Evolutionary conservation across 1,140 invertebrate species (phyloP), one percentile per base, ranked within the genome.

Genomic region (Triops longicaudatus): DNA sequence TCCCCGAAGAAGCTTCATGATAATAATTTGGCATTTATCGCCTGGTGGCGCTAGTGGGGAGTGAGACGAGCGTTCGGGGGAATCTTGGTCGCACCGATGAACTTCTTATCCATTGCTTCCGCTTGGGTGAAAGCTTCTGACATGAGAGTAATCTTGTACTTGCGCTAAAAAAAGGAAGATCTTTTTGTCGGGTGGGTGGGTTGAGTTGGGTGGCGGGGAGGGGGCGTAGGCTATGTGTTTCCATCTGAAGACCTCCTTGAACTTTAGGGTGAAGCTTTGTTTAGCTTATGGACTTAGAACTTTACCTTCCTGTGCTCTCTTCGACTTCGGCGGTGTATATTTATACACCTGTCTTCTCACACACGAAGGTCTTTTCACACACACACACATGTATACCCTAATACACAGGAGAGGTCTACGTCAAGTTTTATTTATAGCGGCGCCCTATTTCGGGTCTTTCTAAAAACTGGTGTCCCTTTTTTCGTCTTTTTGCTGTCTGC

Each of bases 261-360:
- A 37, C 31, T 37, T 37, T 4, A 37, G 17, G 50, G 14, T 3
- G 50, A 63, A 63, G 14, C 22, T 22, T 63, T 63, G 50, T 63
- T 63, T 63, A 63, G 22, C 14, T 14, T 63, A n/a, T 63, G 22
- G 17, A 11, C 50, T 63, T 37, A 37, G 31, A 37, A n/a, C n/a
- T 7, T 37, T 37, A 37, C 31, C 31, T 37, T 37, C 31, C 7
- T 37, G 31, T 37, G 31, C 31, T 37, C 31, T 7, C 31, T 37
- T 37, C 31, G 31, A 37, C 31, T 37, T 37, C 31, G 22, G 50
- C 50, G 50, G 50, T 63, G 50, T 63, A 63, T 63, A 63, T 63
- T 63, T 63, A 63, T 63, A 63, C 50, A 63, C 50, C n/a, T 63
- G 50, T 63, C 50, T 63, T 63, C 31, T 37, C 31, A 37, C 31